Conservation (phyloP, 2,797 vertebrate genomes). For the Onychomys torridus region DNA sequence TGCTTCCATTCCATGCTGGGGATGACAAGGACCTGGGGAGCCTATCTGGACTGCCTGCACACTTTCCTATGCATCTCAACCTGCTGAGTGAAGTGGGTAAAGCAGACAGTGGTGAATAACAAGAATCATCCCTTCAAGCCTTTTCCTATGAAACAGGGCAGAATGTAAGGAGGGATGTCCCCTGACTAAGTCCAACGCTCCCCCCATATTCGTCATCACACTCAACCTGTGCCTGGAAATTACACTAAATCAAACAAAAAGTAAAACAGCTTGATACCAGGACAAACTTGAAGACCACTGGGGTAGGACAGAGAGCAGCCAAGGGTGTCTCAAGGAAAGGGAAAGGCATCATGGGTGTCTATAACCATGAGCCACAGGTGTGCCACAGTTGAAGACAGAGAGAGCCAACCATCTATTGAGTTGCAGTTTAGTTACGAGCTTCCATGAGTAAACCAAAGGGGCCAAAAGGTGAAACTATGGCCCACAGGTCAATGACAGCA, state of each 20-base stretch:
- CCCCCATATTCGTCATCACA: not conserved
- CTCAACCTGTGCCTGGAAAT: not conserved
- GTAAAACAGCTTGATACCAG: not conserved
- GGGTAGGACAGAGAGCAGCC: not conserved
- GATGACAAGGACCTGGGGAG: not conserved
- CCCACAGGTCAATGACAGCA: not conserved
- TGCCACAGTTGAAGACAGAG: not conserved
- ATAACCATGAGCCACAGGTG: not conserved
- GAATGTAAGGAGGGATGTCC: not conserved
- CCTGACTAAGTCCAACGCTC: not conserved
- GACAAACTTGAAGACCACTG: not conserved
- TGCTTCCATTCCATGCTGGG: not conserved
- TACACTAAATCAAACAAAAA: constrained; percentile 51
- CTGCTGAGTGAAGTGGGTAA: too few species aligned
- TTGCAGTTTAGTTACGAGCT: not conserved
- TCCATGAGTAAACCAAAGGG: not conserved
- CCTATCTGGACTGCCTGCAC: not conserved
- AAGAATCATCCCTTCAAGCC: not conserved
- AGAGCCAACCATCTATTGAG: not conserved
- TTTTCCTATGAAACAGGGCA: not conserved
- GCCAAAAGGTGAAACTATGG: not conserved
- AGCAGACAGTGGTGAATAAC: not conserved
- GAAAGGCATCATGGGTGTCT: not conserved
- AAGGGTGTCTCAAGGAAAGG: not conserved
- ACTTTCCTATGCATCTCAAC: not conserved